phyloP scores from a whole-genome alignment of 1,140 invertebrate species.

The Eumeta japonica region DNA sequence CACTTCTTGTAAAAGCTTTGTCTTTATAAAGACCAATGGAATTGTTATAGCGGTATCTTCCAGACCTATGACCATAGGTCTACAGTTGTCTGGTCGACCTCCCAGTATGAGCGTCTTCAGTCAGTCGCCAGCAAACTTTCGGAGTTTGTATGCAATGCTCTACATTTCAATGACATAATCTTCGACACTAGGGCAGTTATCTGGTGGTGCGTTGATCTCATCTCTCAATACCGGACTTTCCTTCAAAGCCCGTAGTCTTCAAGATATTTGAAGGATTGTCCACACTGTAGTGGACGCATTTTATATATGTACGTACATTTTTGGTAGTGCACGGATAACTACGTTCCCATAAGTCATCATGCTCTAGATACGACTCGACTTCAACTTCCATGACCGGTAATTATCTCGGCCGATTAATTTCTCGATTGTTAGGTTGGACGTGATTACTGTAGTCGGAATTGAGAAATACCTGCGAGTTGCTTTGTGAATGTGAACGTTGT shows the following conservation, averaged over 20 bases:
- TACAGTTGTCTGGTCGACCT: constrained; percentile 30
- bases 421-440: constrained; percentile 10
- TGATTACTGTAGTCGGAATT: too few relatives aligned
- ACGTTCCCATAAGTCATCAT: constrained; percentile 15
- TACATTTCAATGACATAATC: constrained; percentile 33
- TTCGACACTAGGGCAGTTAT: constrained; percentile 22
- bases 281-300: constrained; percentile 20
- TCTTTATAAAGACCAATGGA: constrained; percentile 28
- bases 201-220: constrained; percentile 21
- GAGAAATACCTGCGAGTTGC: too few relatives aligned
- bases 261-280: constrained; percentile 19
- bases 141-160: constrained; percentile 26
- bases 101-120: constrained; percentile 32
- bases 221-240: constrained; percentile 23
- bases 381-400: constrained; percentile 12
- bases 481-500: too few relatives aligned
- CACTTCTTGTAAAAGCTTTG: constrained; percentile 32
- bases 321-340: constrained; percentile 17
- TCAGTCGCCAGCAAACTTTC: constrained; percentile 29
- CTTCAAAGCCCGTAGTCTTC: constrained; percentile 28
- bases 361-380: constrained; percentile 8
- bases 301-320: constrained; percentile 16
- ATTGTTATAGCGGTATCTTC: constrained; percentile 20
- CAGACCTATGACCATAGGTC: too few relatives aligned
- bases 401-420: constrained; percentile 13